Conservation (phyloP, 2,113 vertebrate species). For the Sapayoa aenigma region DNA sequence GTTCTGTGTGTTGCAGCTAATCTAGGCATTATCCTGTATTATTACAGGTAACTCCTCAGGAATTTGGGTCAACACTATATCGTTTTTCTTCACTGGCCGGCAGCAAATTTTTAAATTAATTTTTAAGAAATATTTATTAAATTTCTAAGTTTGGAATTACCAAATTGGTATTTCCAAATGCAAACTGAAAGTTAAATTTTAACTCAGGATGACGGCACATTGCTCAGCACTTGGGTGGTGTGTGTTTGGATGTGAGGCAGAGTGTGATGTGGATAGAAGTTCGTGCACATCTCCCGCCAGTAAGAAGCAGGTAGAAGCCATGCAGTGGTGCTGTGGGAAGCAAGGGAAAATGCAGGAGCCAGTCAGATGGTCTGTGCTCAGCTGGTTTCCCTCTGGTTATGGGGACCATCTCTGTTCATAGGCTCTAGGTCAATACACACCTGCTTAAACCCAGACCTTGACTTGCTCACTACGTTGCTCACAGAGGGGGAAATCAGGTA, state of each 20-base stretch:
- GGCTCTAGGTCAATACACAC: background rate
- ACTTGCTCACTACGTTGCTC: background rate
- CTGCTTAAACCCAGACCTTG: background rate
- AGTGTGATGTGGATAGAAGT: background rate
- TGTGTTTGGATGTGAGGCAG: fast-evolving
- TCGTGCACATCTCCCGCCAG: background rate
- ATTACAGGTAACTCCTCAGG: background rate
- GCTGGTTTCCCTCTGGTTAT: background rate
- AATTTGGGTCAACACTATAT: background rate
- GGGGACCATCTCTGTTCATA: fast-evolving
- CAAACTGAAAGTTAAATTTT: background rate
- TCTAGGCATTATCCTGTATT: background rate
- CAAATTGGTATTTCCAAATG: background rate
- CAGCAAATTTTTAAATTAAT: background rate
- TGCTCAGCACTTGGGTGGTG: background rate
- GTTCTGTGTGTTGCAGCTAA: background rate
- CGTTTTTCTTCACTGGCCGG: background rate
- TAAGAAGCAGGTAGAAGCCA: background rate
- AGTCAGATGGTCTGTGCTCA: background rate
- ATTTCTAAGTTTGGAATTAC: background rate
- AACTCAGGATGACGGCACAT: fast-evolving
- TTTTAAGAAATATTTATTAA: background rate
- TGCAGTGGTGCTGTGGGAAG: background rate
- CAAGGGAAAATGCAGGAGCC: background rate
- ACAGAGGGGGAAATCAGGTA: background rate